These are phyloP conservation scores for Thaumetopoea pityocampa DNA, from an alignment of 1,140 invertebrate genomes.

Conservation along the genomic window DNA sequence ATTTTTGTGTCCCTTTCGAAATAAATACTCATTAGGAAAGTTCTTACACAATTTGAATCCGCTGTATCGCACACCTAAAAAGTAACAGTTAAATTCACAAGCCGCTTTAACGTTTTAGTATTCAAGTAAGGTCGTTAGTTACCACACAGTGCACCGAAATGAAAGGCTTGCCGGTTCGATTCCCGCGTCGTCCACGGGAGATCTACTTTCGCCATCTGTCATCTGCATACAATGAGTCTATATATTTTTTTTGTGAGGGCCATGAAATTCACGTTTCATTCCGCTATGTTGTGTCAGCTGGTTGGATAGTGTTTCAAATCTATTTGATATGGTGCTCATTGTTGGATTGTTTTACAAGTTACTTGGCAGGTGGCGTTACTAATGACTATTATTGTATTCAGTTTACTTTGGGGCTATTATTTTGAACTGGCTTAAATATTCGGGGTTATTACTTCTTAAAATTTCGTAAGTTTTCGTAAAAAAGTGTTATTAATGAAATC, in stretches of 20 bases:
- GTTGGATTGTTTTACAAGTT: conserved; percentile 1
- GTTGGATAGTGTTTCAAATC: background rate
- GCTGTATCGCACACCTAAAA: too few relatives aligned
- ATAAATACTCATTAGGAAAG: too few relatives aligned
- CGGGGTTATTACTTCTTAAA: too few relatives aligned
- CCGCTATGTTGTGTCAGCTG: background rate
- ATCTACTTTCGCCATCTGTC: conserved; percentile 48
- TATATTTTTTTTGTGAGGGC: conserved; percentile 8
- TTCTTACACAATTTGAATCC: too few relatives aligned
- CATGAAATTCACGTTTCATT: conserved; percentile 5
- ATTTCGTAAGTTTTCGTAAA: too few relatives aligned
- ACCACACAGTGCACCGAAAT: conserved; percentile 18
- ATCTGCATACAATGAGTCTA: conserved; percentile 48
- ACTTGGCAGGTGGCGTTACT: too few relatives aligned
- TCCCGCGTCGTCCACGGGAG: conserved; percentile 33
- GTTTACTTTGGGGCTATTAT: background rate
- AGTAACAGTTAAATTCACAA: background rate
- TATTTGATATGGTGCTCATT: conserved; percentile 2
- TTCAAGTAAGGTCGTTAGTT: conserved; percentile 17
- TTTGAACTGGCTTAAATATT: too few relatives aligned
- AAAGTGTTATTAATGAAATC: too few relatives aligned
- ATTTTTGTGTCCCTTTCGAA: too few relatives aligned
- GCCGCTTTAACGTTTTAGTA: conserved; percentile 3
- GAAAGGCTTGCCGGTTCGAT: conserved; percentile 39
- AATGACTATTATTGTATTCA: too few relatives aligned